Evolutionary conservation across 2,113 vertebrate species (phyloP).

Genomic region (Heliornis fulica): DNA sequence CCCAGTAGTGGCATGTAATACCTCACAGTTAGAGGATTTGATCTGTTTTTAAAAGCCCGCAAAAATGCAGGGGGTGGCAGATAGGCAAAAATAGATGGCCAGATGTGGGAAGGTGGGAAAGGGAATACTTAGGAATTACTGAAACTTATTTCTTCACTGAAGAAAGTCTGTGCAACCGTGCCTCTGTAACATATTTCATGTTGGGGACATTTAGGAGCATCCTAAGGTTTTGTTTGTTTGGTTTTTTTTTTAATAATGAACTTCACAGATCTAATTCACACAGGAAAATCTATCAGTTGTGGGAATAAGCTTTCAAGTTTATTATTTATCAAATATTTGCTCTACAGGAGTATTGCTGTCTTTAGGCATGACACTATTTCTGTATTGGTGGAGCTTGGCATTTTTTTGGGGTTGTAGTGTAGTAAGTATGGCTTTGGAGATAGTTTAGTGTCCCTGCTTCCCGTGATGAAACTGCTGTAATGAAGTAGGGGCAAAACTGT

Average conservation of each 20-base stretch:
- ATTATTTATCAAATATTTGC: background rate
- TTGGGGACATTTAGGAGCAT: background rate
- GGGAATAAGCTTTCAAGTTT: background rate
- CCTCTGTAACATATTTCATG: background rate
- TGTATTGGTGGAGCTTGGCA: background rate
- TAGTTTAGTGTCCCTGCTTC: background rate
- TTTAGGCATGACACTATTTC: background rate
- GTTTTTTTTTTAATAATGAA: background rate
- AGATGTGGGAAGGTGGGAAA: conserved; percentile 18
- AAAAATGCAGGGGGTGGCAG: background rate
- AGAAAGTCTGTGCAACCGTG: background rate
- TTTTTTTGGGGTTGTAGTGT: background rate
- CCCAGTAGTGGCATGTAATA: conserved; percentile 6
- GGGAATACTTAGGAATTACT: background rate
- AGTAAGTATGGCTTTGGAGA: background rate
- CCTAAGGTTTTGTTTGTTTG: background rate
- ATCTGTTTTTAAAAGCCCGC: conserved; percentile 55
- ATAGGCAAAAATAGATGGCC: background rate
- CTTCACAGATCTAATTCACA: background rate
- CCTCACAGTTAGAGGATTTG: conserved; percentile 7
- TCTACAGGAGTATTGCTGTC: background rate
- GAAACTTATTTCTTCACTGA: background rate
- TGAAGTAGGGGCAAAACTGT: background rate
- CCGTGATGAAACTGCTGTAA: background rate
- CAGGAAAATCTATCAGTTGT: background rate